phyloP scores from a whole-genome alignment of 2,113 vertebrate genomes.

The Bucco capensis region DNA sequence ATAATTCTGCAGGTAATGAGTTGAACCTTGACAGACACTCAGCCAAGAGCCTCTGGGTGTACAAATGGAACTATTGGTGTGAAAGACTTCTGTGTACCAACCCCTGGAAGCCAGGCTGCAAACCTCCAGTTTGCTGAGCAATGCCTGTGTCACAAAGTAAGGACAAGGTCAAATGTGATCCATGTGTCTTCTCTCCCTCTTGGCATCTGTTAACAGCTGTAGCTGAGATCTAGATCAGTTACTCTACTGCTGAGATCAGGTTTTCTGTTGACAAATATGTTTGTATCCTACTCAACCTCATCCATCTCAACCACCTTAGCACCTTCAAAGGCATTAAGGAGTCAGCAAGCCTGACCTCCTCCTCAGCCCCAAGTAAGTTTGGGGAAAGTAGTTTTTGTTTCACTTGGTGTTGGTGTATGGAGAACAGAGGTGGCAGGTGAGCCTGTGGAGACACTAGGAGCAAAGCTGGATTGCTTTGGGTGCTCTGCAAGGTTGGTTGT shows the following conservation, averaged over 20 bases:
- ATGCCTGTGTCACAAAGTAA: not conserved
- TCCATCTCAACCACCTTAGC: not conserved
- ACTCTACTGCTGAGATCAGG: not conserved
- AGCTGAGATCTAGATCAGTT: not conserved
- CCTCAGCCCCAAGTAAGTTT: not conserved
- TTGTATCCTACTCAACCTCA: not conserved
- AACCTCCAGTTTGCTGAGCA: not conserved
- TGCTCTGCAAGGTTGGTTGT: not conserved
- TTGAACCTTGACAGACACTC: not conserved
- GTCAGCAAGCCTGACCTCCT: not conserved
- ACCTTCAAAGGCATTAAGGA: not conserved
- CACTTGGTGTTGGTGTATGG: not conserved
- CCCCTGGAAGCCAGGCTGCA: not conserved
- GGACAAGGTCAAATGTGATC: not conserved
- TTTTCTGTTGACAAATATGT: not conserved
- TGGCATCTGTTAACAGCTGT: not conserved
- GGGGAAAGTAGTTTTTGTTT: not conserved
- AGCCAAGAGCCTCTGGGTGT: not conserved
- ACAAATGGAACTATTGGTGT: not conserved
- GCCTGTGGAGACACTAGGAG: not conserved
- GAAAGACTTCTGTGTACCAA: not conserved
- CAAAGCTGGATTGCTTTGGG: not conserved
- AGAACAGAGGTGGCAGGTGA: not conserved
- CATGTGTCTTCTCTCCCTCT: not conserved
- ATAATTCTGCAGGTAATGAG: not conserved